Evolutionary conservation across 1,140 invertebrate genomes (phyloP).

Genomic region (Temnothorax curvispinosus): DNA sequence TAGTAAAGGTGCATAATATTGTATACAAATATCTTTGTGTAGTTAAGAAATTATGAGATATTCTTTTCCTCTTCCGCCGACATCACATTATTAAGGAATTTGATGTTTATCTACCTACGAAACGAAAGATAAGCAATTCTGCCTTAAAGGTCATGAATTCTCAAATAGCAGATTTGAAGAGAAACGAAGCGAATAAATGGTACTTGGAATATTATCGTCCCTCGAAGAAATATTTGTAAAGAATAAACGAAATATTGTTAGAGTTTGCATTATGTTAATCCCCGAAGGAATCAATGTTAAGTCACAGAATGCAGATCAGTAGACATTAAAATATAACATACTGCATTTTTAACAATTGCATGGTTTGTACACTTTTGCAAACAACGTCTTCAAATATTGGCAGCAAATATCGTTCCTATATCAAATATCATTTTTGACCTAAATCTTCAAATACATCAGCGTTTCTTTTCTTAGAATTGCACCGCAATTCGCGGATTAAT

Average conservation of each 20-base stretch:
- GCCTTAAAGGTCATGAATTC: constrained; percentile 36
- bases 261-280: not conserved
- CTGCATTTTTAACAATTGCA: not conserved
- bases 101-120: constrained; percentile 22
- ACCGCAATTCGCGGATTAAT: constrained; percentile 3
- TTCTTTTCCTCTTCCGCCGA: not conserved
- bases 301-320: constrained; percentile 18
- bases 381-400: constrained; percentile 26
- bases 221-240: constrained; percentile 19
- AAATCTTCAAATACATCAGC: constrained; percentile 7
- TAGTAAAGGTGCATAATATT: not conserved
- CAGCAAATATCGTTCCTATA: constrained; percentile 22
- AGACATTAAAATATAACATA: constrained; percentile 35
- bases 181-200: constrained; percentile 37
- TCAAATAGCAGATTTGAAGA: not conserved
- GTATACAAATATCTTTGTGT: not conserved
- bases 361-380: constrained; percentile 9
- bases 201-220: constrained; percentile 2
- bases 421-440: not conserved
- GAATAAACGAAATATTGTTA: constrained; percentile 7
- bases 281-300: constrained; percentile 16
- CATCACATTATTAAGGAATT: constrained; percentile 2
- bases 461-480: constrained; percentile 1
- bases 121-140: constrained; percentile 45
- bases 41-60: not conserved